These are phyloP conservation scores for Zaprionus lachaisei DNA, from an alignment of 1,140 invertebrate genomes.

Conservation along the genomic window DNA sequence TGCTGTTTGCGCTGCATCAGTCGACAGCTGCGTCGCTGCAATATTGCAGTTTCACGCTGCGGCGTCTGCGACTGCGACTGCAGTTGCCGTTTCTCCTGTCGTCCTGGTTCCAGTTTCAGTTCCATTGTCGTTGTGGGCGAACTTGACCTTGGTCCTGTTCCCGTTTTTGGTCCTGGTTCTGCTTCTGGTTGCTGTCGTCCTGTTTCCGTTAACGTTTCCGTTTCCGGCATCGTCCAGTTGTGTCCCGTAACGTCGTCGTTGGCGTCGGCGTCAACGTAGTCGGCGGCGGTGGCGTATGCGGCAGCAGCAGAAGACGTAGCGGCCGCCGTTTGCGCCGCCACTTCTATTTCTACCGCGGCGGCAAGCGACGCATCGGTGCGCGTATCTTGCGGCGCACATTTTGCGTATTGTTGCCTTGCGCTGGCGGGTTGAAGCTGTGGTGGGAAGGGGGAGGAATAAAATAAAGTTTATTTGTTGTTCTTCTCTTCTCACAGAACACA, in stretches of 20 bases:
- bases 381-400: conserved; percentile 68
- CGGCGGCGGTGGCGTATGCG: neutral
- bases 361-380: conserved; percentile 54
- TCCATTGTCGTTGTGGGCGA: conserved; percentile 16
- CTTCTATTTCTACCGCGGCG: conserved; percentile 67
- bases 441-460: neutral
- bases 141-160: conserved; percentile 5
- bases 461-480: neutral
- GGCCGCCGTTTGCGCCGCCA: conserved; percentile 46
- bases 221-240: conserved; percentile 24
- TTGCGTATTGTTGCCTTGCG: conserved; percentile 52
- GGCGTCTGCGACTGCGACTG: neutral
- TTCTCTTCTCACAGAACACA: neutral
- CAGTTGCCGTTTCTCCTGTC: neutral
- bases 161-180: neutral
- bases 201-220: conserved; percentile 21
- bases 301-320: conserved; percentile 18
- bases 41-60: neutral
- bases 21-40: conserved; percentile 20
- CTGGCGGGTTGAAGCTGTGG: conserved; percentile 68
- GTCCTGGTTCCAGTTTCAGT: conserved; percentile 17
- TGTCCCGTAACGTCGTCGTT: conserved; percentile 26
- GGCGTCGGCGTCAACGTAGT: conserved; percentile 9
- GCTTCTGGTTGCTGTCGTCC: neutral
- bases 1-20: conserved; percentile 19